Conservation (phyloP, 1,140 invertebrate species). For the Mycetomoellerius zeteki region DNA sequence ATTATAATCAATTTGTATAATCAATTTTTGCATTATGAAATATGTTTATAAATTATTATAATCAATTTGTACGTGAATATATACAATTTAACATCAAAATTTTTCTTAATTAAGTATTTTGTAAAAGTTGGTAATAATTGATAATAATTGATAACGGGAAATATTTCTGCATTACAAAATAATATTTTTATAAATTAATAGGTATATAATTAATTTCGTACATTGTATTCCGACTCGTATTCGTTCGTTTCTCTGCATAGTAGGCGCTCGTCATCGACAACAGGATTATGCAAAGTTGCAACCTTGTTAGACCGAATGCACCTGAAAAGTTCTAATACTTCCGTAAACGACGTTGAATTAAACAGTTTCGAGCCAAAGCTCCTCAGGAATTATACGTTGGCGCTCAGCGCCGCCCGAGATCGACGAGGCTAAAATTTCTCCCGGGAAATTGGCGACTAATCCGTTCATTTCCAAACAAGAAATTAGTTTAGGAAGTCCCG, state of each 20-base stretch:
- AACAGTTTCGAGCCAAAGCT: conserved; percentile 61
- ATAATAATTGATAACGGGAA: not conserved
- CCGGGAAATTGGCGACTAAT: conserved; percentile 64
- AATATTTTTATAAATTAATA: conserved; percentile 11
- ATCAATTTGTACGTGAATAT: not conserved
- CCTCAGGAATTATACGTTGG: conserved; percentile 62
- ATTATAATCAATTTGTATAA: not conserved
- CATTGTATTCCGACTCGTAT: not conserved
- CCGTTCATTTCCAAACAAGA: conserved; percentile 60
- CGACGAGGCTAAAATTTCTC: conserved; percentile 63
- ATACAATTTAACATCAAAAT: not conserved
- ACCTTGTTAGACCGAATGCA: conserved; percentile 63
- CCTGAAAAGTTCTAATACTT: conserved; percentile 66
- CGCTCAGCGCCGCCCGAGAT: conserved; percentile 43
- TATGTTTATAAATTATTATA: too few species aligned
- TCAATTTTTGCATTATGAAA: too few species aligned
- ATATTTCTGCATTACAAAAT: not conserved
- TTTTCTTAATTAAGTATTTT: not conserved
- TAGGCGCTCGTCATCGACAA: conserved; percentile 59
- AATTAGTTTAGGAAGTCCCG: conserved; percentile 54
- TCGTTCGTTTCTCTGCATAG: conserved; percentile 40
- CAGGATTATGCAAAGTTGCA: conserved; percentile 64
- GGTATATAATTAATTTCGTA: not conserved
- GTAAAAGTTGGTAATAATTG: not conserved
- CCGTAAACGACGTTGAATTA: conserved; percentile 65